phyloP scores from a whole-genome alignment of 2,113 vertebrate genomes.

The Eretmochelys imbricata region DNA sequence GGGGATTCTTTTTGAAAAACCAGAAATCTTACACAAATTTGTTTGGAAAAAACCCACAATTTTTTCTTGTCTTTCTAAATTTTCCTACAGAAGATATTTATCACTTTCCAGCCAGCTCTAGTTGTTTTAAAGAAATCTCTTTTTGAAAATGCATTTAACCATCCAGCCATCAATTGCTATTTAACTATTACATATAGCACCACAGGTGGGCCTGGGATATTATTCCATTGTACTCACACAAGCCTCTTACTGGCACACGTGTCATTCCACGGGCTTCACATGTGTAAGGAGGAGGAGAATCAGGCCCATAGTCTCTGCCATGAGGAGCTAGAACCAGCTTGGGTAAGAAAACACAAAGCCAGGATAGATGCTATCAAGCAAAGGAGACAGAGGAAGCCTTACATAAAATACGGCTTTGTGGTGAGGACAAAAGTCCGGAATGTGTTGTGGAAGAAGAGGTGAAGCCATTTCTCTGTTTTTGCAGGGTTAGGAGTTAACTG shows the following conservation, averaged over 20 bases:
- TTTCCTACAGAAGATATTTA: too few species aligned
- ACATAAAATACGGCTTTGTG: background rate
- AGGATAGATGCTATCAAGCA: background rate
- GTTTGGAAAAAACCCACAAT: too few species aligned
- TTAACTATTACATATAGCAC: background rate
- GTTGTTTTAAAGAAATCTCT: too few species aligned
- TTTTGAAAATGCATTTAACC: too few species aligned
- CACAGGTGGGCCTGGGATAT: background rate
- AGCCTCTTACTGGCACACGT: background rate
- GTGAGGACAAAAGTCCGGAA: background rate
- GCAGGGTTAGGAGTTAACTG: background rate
- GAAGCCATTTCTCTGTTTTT: background rate
- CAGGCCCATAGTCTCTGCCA: background rate
- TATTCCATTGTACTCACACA: background rate
- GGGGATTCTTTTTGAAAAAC: too few species aligned
- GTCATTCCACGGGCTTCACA: background rate
- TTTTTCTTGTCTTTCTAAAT: too few species aligned
- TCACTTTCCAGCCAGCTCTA: too few species aligned
- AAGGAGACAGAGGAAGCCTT: background rate
- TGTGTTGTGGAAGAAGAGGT: background rate
- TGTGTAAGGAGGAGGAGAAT: background rate
- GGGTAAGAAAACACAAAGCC: background rate
- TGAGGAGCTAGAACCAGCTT: background rate
- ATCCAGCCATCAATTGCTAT: background rate
- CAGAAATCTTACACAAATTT: too few species aligned